phyloP scores from a whole-genome alignment of 2,888 invertebrate genomes.

The Andrena haemorrhoa region DNA sequence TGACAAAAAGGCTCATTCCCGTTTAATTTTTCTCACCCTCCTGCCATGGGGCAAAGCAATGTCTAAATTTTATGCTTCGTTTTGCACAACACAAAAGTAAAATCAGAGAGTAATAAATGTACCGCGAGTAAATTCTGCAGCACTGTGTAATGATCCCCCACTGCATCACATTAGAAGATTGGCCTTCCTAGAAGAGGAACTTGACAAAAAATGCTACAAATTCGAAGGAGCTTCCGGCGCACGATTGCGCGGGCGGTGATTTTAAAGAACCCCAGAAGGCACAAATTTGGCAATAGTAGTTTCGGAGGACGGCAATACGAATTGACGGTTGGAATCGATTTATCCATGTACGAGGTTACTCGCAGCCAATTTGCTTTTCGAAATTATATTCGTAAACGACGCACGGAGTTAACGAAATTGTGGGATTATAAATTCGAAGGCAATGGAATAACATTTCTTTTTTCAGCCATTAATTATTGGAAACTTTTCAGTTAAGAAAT shows the following conservation, averaged over 20 bases:
- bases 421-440: neutral
- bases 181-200: neutral
- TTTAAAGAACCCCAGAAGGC: neutral
- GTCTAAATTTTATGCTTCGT: conserved; percentile 44
- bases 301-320: conserved; percentile 54
- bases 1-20: neutral
- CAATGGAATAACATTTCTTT: neutral
- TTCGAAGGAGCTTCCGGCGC: conserved; percentile 19
- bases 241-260: neutral
- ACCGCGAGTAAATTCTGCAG: neutral
- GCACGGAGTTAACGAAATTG: neutral
- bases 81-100: neutral
- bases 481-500: no score
- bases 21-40: neutral
- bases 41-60: neutral
- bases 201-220: conserved; percentile 43
- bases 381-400: conserved; percentile 23
- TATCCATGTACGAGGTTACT: conserved; percentile 63
- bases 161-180: neutral
- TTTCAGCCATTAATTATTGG: neutral
- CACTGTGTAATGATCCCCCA: neutral
- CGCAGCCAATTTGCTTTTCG: conserved; percentile 56
- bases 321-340: conserved; percentile 70
- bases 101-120: neutral
- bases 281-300: conserved; percentile 19